A percentile compares a stretch with the other conserved stretches of the same genome.
phyloP scores from a whole-genome alignment of 1,140 invertebrate species.

The Catajapyx aquilonaris region DNA sequence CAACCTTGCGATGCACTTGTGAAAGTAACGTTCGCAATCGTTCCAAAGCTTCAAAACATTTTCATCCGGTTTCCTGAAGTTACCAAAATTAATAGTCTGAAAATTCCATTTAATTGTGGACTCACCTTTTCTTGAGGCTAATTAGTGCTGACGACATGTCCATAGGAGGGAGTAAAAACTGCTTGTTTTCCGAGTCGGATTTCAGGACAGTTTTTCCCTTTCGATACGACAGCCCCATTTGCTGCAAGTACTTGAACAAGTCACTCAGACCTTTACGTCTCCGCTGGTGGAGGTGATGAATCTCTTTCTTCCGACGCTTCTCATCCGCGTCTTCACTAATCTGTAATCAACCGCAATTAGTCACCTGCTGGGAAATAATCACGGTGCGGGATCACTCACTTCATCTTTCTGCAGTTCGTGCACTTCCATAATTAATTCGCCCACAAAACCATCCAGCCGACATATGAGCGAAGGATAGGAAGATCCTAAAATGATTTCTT shows the following conservation, averaged over 20 bases:
- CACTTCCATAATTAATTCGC: constrained; percentile 36
- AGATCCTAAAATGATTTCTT: constrained; percentile 29
- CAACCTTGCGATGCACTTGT: constrained; percentile 42
- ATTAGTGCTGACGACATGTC: too few relatives aligned
- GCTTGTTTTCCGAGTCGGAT: too few relatives aligned
- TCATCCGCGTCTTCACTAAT: too few relatives aligned
- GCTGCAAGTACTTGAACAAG: constrained; percentile 52
- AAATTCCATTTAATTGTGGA: too few relatives aligned
- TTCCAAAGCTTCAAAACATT: constrained; percentile 39
- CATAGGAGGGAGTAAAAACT: too few relatives aligned
- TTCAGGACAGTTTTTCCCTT: constrained; percentile 40
- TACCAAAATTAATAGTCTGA: too few relatives aligned
- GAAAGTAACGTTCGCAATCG: constrained; percentile 52
- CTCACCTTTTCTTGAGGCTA: too few relatives aligned
- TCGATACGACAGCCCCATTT: constrained; percentile 57
- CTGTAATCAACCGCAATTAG: too few relatives aligned
- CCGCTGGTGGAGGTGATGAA: constrained; percentile 44
- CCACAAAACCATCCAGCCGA: constrained; percentile 38
- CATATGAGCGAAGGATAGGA: constrained; percentile 32
- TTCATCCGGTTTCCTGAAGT: constrained; percentile 26
- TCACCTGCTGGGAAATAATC: too few relatives aligned
- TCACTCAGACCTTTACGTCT: constrained; percentile 64
- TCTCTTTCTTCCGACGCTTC: constrained; percentile 57
- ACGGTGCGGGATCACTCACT: too few relatives aligned
- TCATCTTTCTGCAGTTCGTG: constrained; percentile 25